Conservation (phyloP, 2,113 vertebrate genomes). For the Phalacrocorax brasilianus region DNA sequence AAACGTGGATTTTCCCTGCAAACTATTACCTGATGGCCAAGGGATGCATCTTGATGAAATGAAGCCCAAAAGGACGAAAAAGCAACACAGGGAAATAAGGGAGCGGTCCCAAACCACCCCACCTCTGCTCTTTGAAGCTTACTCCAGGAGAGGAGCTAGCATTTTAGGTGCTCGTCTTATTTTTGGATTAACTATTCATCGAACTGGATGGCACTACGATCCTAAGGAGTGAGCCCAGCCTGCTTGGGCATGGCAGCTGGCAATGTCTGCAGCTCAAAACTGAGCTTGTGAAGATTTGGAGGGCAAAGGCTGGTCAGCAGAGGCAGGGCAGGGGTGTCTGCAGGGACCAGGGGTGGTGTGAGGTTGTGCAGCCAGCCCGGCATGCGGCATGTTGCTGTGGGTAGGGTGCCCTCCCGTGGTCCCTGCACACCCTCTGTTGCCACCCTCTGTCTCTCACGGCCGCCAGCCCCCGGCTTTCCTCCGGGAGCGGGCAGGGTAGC, state of each 20-base stretch:
- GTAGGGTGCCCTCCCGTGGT: neutral
- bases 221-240: neutral
- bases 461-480: neutral
- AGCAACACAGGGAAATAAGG: neutral
- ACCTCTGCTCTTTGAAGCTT: neutral
- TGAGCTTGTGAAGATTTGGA: neutral
- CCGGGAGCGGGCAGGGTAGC: rapidly evolving
- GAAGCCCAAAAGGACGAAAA: neutral
- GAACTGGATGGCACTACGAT: rapidly evolving
- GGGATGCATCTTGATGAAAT: neutral
- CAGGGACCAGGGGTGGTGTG: neutral
- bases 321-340: neutral
- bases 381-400: rapidly evolving
- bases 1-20: neutral
- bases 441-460: neutral
- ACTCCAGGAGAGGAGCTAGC: neutral
- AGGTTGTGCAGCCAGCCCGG: rapidly evolving
- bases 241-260: neutral
- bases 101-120: neutral
- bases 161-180: neutral
- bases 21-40: neutral
- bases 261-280: neutral
- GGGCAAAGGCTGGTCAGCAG: rapidly evolving
- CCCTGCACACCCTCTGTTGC: neutral
- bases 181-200: neutral